These are phyloP conservation scores for Myopa testacea DNA, from an alignment of 2,888 invertebrate genomes.

Conservation along the genomic window DNA sequence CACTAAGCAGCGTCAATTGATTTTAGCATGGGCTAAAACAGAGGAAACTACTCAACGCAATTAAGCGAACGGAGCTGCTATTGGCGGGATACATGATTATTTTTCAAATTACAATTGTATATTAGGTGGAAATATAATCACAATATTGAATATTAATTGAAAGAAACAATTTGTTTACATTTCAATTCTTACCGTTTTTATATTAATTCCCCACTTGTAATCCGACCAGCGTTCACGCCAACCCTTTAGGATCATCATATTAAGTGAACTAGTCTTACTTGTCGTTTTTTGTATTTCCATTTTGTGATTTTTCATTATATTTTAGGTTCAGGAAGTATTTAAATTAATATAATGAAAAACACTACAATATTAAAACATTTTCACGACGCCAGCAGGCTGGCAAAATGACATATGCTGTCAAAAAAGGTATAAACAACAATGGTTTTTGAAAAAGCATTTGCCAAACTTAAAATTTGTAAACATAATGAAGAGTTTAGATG, in stretches of 20 bases:
- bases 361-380: too few species aligned
- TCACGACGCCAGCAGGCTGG: too few species aligned
- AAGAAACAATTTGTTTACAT: conserved; percentile 2
- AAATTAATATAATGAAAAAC: too few species aligned
- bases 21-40: conserved; percentile 59
- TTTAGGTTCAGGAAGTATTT: too few species aligned
- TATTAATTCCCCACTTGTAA: conserved; percentile 95
- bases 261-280: conserved; percentile 84
- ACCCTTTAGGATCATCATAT: conserved; percentile 73
- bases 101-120: conserved; percentile 28
- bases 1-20: conserved; percentile 62
- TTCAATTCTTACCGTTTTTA: conserved; percentile 78
- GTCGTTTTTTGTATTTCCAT: conserved; percentile 85
- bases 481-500: too few species aligned
- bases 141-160: conserved; percentile 17
- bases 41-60: conserved; percentile 54
- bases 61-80: background rate
- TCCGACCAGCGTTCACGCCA: conserved; percentile 98
- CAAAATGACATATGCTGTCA: too few species aligned
- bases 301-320: conserved; percentile 64
- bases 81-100: background rate
- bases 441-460: too few species aligned
- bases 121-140: conserved; percentile 29
- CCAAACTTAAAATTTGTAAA: too few species aligned
- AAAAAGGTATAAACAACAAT: too few species aligned